phyloP scores from a whole-genome alignment of 2,797 vertebrate genomes.

The Malacoctenus gilli region DNA sequence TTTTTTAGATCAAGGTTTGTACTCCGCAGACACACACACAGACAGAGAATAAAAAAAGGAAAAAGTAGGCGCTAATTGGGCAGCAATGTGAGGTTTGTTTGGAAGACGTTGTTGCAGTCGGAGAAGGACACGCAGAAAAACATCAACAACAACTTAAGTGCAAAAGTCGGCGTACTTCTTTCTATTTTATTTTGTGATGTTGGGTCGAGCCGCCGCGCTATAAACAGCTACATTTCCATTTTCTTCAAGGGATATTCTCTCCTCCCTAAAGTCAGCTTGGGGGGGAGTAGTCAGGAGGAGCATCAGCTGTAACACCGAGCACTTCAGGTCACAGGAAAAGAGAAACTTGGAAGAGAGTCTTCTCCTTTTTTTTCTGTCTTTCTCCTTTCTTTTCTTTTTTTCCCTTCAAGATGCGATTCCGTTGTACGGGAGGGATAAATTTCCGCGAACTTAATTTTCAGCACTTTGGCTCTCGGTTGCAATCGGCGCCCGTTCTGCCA shows the following conservation, averaged over 20 bases:
- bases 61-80: slow-evolving; percentile 42
- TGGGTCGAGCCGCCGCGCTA: not conserved
- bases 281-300: slow-evolving; percentile 29
- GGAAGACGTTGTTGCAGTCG: slow-evolving; percentile 18
- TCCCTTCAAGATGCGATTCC: not conserved
- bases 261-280: slow-evolving; percentile 14
- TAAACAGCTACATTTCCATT: slow-evolving; percentile 11
- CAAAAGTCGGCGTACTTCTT: slow-evolving; percentile 11
- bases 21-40: not conserved
- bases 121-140: slow-evolving; percentile 25
- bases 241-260: slow-evolving; percentile 20
- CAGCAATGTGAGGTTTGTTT: slow-evolving; percentile 21
- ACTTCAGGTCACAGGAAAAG: slow-evolving; percentile 44
- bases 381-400: not conserved
- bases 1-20: slow-evolving; percentile 52
- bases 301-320: slow-evolving; percentile 20
- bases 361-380: slow-evolving; percentile 6
- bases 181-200: too few species aligned
- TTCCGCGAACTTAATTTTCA: slow-evolving; percentile 51
- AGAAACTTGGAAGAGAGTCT: slow-evolving; percentile 23
- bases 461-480: slow-evolving; percentile 37
- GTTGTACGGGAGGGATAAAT: slow-evolving; percentile 35
- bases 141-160: slow-evolving; percentile 8
- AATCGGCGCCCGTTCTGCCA: slow-evolving; percentile 51
- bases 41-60: not conserved